These are phyloP conservation scores for Danio tinwini DNA, from an alignment of 2,797 vertebrate species.

Conservation along the genomic window DNA sequence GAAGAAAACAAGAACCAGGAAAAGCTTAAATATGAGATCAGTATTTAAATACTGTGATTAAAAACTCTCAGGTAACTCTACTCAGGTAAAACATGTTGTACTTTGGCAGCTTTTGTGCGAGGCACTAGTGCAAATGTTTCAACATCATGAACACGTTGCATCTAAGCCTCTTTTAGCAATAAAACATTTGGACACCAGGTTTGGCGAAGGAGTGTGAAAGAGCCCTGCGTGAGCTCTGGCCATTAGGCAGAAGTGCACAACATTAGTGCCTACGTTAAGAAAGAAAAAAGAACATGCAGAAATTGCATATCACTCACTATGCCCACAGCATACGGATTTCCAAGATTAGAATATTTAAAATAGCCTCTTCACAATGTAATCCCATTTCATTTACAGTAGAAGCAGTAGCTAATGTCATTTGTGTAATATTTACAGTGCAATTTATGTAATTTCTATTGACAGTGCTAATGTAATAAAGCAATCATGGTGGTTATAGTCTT, in stretches of 20 bases:
- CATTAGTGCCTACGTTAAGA: neutral
- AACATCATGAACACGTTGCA: neutral
- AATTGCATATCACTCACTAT: slow-evolving; percentile 2
- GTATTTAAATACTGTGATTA: no score
- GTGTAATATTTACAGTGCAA: neutral
- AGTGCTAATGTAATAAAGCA: neutral
- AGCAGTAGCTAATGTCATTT: neutral
- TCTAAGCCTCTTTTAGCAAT: neutral
- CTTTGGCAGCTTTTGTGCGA: neutral
- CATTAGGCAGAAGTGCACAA: slow-evolving; percentile 2
- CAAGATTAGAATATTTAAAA: neutral
- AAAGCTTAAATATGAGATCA: no score
- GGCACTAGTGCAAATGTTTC: neutral
- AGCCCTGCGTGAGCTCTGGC: neutral
- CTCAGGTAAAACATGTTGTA: no score
- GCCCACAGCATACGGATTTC: neutral
- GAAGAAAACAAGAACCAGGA: no score
- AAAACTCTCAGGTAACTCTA: no score
- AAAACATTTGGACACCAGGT: slow-evolving; percentile 8
- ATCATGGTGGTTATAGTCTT: neutral
- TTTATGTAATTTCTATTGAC: slow-evolving; percentile 3
- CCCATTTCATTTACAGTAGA: neutral
- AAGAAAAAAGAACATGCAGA: neutral
- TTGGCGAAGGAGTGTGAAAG: neutral
- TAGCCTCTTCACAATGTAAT: neutral